These are phyloP conservation scores for Triplophysa yarkandensis DNA, from an alignment of 2,797 vertebrate genomes.

Conservation along the genomic window DNA sequence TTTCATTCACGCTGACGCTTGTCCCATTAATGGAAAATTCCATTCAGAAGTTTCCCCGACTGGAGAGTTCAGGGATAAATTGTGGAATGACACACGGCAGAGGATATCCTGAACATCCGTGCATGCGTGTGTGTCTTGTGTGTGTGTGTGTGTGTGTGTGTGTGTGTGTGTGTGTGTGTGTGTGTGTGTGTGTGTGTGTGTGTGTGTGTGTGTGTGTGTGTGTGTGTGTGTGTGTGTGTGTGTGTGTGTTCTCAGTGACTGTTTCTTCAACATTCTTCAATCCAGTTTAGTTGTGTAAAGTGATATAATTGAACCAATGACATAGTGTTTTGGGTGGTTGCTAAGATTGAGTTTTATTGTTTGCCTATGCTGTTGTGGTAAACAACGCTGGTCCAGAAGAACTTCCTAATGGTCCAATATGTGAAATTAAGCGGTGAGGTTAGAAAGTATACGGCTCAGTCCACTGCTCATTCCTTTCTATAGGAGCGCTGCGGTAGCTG, in stretches of 20 bases:
- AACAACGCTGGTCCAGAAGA: no score
- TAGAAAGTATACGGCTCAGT: not conserved
- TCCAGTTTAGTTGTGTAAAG: constrained; percentile 1
- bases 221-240: constrained; percentile 6
- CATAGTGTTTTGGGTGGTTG: not conserved
- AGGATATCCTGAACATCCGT: constrained; percentile 20
- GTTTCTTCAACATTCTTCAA: not conserved
- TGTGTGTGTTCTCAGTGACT: constrained; percentile 17
- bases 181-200: constrained; percentile 13
- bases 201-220: constrained; percentile 19
- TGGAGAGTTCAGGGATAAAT: constrained; percentile 47
- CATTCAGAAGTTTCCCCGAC: constrained; percentile 47
- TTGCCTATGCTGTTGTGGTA: not conserved
- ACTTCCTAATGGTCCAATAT: not conserved
- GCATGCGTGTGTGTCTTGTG: no score
- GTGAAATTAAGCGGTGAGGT: not conserved
- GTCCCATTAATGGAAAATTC: constrained; percentile 48
- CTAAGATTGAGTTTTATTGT: not conserved
- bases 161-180: constrained; percentile 28
- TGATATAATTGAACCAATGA: no score
- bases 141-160: constrained; percentile 12
- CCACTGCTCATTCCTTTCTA: no score
- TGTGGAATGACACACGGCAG: constrained; percentile 36
- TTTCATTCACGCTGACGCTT: constrained; percentile 29
- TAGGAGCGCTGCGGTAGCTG: no score